Evolutionary conservation across 2,797 vertebrate species (phyloP), one percentile per base, ranked within the genome.

Genomic region (Cirrhinus molitorella): DNA sequence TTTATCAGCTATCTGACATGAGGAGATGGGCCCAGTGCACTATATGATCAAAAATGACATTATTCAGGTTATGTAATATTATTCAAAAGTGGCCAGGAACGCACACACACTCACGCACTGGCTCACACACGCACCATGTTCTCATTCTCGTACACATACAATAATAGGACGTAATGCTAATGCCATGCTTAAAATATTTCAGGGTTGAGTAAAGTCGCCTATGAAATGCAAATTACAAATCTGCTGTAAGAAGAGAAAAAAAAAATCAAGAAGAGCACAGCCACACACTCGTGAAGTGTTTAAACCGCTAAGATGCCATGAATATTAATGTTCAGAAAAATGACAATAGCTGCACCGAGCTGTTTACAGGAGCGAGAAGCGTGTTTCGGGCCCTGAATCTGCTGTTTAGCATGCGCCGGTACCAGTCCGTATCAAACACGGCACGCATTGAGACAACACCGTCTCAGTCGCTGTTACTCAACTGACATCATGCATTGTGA

Each of bases 261-360:
- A 81, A 86, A 84, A 82, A 86, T 89, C 81, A 86, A 88, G 55
- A 86, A 71, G 77, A 81, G 81, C 79, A 86, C 49, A 87, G 75
- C 78, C 78, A 85, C 83, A 82, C 88, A 83, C 74, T 87, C 85
- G 87, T 92, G 89, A 94, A 92, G 91, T 90, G 68, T 93, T 93
- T 94, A 93, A 93, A 94, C 91, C 88, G 88, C 90, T 92, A 90
- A 89, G 89, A 92, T 90, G 91, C 92, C 93, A 95, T 94, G 93
- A 94, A 92, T 95, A 95, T 95, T 94, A 94, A 95, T 95, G 93
- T 61, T 70, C 87, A 85, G 91, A 87, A 92, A 94, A 93, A 94
- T 93, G 92, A 95, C 93, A 95, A 94, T 93, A 91, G 87, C 92
- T 91, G 92, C 91, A 92, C 92, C 91, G 91, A 92, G 93, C 93